Conservation (phyloP, 2,797 vertebrate genomes). For the Carcharodon carcharias region DNA sequence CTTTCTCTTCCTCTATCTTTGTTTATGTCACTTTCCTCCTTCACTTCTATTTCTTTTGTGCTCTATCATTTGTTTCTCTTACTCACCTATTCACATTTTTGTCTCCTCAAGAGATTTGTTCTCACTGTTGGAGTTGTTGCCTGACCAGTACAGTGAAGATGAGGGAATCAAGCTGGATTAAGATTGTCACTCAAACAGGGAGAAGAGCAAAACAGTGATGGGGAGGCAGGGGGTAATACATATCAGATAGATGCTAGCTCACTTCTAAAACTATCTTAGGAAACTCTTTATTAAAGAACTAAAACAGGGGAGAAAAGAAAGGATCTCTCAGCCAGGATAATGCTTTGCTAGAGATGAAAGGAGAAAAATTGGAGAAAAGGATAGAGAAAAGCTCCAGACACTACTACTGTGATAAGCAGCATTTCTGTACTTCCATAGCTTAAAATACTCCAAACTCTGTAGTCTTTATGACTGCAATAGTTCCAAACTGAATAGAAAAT, state of each 20-base stretch:
- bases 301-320: background rate
- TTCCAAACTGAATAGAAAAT: background rate
- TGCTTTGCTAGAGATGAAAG: background rate
- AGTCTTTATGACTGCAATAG: background rate
- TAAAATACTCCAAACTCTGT: conserved; percentile 1
- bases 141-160: background rate
- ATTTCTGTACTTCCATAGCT: background rate
- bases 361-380: background rate
- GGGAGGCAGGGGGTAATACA: background rate
- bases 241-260: background rate
- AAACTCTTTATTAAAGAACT: background rate
- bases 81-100: background rate
- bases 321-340: background rate
- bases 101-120: background rate
- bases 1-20: background rate
- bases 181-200: background rate
- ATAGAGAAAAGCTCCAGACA: background rate
- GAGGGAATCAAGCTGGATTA: background rate
- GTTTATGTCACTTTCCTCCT: background rate
- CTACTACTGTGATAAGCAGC: background rate
- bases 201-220: background rate
- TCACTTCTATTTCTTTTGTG: background rate
- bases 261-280: background rate
- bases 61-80: background rate
- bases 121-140: background rate